Evolutionary conservation across 2,888 invertebrate genomes (phyloP), one percentile per base, ranked within the genome.

Genomic region (Campoplex capitator): DNA sequence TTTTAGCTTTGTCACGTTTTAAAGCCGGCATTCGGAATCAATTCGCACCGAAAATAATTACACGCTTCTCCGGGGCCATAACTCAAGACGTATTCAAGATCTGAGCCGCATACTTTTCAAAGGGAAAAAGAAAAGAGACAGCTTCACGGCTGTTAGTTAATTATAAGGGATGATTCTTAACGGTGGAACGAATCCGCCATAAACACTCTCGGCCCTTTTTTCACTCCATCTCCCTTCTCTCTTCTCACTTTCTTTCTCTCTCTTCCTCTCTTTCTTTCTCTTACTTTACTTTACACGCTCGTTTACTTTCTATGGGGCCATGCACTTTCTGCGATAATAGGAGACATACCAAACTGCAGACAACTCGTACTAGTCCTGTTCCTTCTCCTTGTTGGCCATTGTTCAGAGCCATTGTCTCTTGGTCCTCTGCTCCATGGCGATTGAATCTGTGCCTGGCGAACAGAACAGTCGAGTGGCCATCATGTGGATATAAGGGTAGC

Each of bases 141-240:
- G 76, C 74, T 68, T 32, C 28, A 70, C 45, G 84, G 75, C 48
- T 79, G 82, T 48, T 70, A 86, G 90, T 91, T 91, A 91, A 92
- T 92, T 91, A 91, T 89, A 88, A 89, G 91, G 90, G 91, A 90
- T 91, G 92, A 91, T 93, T 93, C 92, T 93, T 93, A 91, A 91
- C 88, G 90, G 88, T 79, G 82, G 87, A 91, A 90, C 89, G 91
- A 91, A 91, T 92, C 92, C 92, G 93, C 91, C 92, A 92, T 92
- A 92, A 93, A 93, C 93, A 93, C 88, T 89, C 90, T 77, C 88
- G 88, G 74, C 62, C 78, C 78, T 82, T 74, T 82, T 62, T 62
- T 76, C 38, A 65, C 28, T 67, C 70, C 65, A 74, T 42, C 38
- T 35, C 78, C 51, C 38, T 51, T 42, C 23, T 56, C n/a, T 78